Base-by-base conservation (phyloP, 2,888 invertebrate genomes). In the Pollenia amentaria region DNA sequence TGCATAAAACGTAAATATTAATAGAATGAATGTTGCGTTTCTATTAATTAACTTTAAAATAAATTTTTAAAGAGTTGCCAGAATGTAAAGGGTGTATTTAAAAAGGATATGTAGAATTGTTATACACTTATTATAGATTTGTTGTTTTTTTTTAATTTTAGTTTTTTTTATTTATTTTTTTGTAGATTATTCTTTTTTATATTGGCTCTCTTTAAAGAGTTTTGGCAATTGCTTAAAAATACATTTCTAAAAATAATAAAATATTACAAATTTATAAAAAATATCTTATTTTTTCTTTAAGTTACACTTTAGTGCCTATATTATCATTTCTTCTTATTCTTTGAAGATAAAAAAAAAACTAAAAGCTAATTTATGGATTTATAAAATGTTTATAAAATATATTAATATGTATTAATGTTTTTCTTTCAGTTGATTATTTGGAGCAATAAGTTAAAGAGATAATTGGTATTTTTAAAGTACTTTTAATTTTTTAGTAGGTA, bases 151-250 rank as follows among this genome's bases (percentile, higher is more conserved):
- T 46, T 69, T 62, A 11, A 7, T 73, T 75, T 73, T 73, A 53
- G 51, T 70, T 72, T 79, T 53, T 65, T 78, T 73, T 55, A 12
- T 29, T 65, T 16, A 46, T 55, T 64, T 76, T 64, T 69, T 78
- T 84, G 12, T 42, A 40, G 14, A 6, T 70, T 60, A 38, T 55
- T 78, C 29, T 53, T 64, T 48, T 18, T 46, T 38, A 29, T 77
- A 53, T 76, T 75, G 73, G 69, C 80, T 87, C 84, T 84, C 80
- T 87, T 84, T 62, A 18, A 75, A 73, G 80, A 87, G 87, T 84
- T 87, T 87, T 87, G 87, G 87, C 87, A 87, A 87, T 81, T 84
- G 80, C 84, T 87, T 87, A 84, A 81, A n/a, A 83, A 40, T 83
- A 83, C 69, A 77, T 65, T 75, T 80, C 73, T 53, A 21, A 55